A percentile compares a stretch with the other conserved stretches of the same genome.
Conservation (phyloP, 2,888 invertebrate species). For the Eurytoma californica region DNA sequence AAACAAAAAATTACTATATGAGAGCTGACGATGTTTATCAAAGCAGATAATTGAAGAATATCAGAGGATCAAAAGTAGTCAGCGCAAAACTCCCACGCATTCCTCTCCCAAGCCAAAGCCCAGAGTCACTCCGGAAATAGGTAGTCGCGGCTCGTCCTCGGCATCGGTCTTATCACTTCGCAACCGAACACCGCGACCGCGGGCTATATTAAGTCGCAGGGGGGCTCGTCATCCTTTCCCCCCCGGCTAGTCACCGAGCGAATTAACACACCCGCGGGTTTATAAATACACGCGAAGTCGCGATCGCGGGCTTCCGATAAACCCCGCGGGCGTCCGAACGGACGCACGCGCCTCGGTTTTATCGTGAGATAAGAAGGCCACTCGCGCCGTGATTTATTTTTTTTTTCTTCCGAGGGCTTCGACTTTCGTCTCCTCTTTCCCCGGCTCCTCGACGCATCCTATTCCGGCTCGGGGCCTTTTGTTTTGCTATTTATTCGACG, state of each 20-base stretch:
- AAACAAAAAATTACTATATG: too few relatives aligned
- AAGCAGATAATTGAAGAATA: too few relatives aligned
- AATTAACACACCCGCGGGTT: neutral
- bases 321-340: neutral
- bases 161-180: neutral
- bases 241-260: neutral
- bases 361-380: slow-evolving; percentile 37
- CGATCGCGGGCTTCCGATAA: slow-evolving; percentile 27
- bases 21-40: too few relatives aligned
- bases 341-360: slow-evolving; percentile 17
- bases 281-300: neutral
- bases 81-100: too few relatives aligned
- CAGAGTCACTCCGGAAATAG: neutral
- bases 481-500: slow-evolving; percentile 19
- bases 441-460: too few relatives aligned
- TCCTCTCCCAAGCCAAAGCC: too few relatives aligned
- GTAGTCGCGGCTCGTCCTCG: neutral
- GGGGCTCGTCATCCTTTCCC: slow-evolving; percentile 44
- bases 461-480: neutral
- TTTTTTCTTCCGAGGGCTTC: neutral
- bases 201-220: neutral
- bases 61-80: too few relatives aligned
- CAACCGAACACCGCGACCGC: slow-evolving; percentile 38
- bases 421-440: neutral
- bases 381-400: slow-evolving; percentile 10